Base-by-base conservation (phyloP, 2,797 vertebrate genomes). In the Emydoidea blandingii region DNA sequence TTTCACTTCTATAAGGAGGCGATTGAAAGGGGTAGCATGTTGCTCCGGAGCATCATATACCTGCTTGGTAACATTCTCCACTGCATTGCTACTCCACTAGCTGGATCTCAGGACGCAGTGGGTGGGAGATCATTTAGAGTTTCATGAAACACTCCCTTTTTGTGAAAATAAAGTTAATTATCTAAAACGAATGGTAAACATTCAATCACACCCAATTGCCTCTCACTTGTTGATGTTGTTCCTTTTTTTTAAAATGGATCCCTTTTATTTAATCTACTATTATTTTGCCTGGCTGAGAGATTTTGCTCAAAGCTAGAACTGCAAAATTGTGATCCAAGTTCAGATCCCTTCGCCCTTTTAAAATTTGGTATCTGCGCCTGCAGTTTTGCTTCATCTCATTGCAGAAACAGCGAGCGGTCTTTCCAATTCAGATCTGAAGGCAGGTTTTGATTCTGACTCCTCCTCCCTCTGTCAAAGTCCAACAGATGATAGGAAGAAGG, bases 1-100 rank as follows among this genome's bases (percentile, higher is more conserved):
- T 86, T 91, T 92, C 2, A 83, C 81, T 87, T 91, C 76, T 91
- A 72, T 62, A 87, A 89, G 41, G 7, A 95, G 12, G 6, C 11
- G 31, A 34, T 34, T 47, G 44, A 50, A 85, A 21, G 44, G 29
- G 41, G 27, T 6, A 83, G n/a, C 31, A 59, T 7, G 4, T 72
- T 12, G 79, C 44, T n/a, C 87, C 72, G 14, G 86, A 76, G 91
- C 86, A 86, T 85, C 4, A 12, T 37, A 79, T 89, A 93, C 49
- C 84, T 52, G 37, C 76, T 81, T 49, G 82, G 37, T 49, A 92
- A 91, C 59, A 79, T 78, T 57, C 92, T 82, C 15, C 14, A 10
- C 76, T 79, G 31, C 76, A 34, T 83, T 85, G 21, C 23, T 47
- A 3, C 85, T 85, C 79, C n/a, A 76, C 56, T 31, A 81, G 74